Conservation (phyloP, 2,888 invertebrate species). For the Stratiomys singularior region DNA sequence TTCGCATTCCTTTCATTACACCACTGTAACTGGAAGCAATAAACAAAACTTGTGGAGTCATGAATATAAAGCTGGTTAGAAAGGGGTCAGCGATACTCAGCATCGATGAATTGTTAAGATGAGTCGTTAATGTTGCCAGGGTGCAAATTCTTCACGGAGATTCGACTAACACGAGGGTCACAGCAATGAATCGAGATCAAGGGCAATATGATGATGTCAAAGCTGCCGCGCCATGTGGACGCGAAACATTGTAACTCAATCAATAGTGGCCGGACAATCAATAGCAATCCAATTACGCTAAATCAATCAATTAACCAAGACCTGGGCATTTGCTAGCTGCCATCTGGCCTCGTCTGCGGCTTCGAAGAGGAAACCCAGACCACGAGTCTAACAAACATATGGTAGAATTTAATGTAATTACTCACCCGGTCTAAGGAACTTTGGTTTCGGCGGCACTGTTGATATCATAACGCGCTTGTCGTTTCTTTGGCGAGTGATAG, state of each 20-base stretch:
- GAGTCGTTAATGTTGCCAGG: not conserved
- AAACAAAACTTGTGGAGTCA: not conserved
- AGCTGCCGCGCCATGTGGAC: not conserved
- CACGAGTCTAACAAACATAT: not conserved
- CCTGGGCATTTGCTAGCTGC: not conserved
- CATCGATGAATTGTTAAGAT: not conserved
- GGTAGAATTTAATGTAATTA: not conserved
- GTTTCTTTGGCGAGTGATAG: too few species aligned
- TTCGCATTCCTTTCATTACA: not conserved
- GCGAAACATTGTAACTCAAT: not conserved
- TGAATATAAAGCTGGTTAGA: not conserved
- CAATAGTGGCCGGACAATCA: not conserved
- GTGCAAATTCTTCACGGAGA: too few species aligned
- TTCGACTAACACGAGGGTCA: not conserved
- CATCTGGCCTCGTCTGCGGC: not conserved
- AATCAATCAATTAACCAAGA: constrained; percentile 18
- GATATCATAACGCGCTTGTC: constrained; percentile 50
- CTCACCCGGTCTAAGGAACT: constrained; percentile 53
- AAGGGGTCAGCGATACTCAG: not conserved
- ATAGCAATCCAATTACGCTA: constrained; percentile 14
- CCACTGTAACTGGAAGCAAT: not conserved
- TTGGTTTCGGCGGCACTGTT: constrained; percentile 48
- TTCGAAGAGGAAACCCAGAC: not conserved
- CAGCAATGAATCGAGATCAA: constrained; percentile 27
- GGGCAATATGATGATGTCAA: constrained; percentile 17